Conservation (phyloP, 1,140 invertebrate genomes). For the Phenacoccus solenopsis region DNA sequence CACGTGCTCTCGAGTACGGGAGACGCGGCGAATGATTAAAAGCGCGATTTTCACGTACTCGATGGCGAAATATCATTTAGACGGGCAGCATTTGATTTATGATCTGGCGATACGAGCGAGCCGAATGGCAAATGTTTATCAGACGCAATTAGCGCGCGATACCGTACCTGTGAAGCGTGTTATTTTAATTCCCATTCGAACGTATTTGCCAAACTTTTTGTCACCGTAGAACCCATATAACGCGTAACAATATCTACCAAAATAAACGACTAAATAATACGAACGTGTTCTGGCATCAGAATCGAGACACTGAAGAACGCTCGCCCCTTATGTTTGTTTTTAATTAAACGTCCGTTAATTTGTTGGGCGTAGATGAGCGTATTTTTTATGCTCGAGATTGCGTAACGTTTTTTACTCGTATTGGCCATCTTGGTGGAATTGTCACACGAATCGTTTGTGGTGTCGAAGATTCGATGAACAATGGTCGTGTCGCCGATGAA, state of each 20-base stretch:
- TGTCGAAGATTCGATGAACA: too few relatives aligned
- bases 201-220: conserved; percentile 6
- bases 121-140: neutral
- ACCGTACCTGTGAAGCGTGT: conserved; percentile 10
- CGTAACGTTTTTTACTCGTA: too few relatives aligned
- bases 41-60: neutral
- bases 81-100: neutral
- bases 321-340: neutral
- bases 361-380: too few relatives aligned
- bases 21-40: too few relatives aligned
- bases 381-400: too few relatives aligned
- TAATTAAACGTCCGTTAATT: neutral
- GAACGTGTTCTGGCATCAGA: neutral
- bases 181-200: conserved; percentile 13
- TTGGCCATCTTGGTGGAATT: too few relatives aligned
- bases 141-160: neutral
- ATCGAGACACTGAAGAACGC: too few relatives aligned
- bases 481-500: too few relatives aligned
- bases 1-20: neutral
- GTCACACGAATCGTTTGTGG: too few relatives aligned
- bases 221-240: neutral
- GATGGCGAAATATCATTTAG: neutral
- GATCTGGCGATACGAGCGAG: neutral
- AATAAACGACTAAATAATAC: conserved; percentile 5
- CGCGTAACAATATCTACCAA: conserved; percentile 10